phyloP scores from a whole-genome alignment of 2,797 vertebrate genomes.

The Botia kubotai region DNA sequence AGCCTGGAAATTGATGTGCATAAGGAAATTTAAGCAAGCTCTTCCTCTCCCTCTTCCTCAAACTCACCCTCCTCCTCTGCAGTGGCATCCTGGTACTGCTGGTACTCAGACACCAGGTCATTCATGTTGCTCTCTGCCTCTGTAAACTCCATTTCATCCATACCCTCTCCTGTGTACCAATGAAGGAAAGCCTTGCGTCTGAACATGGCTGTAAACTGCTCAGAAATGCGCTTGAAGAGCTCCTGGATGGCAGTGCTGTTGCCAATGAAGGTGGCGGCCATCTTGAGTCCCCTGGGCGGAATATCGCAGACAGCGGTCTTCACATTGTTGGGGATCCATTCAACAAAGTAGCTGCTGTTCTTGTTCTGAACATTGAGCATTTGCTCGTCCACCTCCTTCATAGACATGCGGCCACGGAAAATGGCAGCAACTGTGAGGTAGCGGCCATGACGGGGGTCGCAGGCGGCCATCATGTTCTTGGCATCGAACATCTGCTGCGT shows the following conservation, averaged over 20 bases:
- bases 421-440: conserved; percentile 83
- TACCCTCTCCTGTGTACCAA: conserved; percentile 86
- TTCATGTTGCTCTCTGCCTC: conserved; percentile 88
- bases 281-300: conserved; percentile 83
- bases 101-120: conserved; percentile 85
- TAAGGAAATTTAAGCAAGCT: conserved; percentile 71
- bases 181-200: conserved; percentile 85
- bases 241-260: conserved; percentile 87
- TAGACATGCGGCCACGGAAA: conserved; percentile 86
- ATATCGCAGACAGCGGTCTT: conserved; percentile 86
- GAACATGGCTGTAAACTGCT: conserved; percentile 93
- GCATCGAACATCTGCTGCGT: conserved; percentile 86
- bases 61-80: conserved; percentile 83
- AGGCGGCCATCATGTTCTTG: conserved; percentile 88
- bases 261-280: conserved; percentile 84
- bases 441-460: conserved; percentile 83
- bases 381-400: conserved; percentile 87
- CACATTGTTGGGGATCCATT: conserved; percentile 87
- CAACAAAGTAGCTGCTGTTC: conserved; percentile 86
- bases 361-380: conserved; percentile 87
- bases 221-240: conserved; percentile 86
- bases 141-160: conserved; percentile 87
- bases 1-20: conserved; percentile 55
- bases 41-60: conserved; percentile 80
- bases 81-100: conserved; percentile 86